Conservation (phyloP, 2,113 vertebrate species). For the Malurus alboscapulatus region DNA sequence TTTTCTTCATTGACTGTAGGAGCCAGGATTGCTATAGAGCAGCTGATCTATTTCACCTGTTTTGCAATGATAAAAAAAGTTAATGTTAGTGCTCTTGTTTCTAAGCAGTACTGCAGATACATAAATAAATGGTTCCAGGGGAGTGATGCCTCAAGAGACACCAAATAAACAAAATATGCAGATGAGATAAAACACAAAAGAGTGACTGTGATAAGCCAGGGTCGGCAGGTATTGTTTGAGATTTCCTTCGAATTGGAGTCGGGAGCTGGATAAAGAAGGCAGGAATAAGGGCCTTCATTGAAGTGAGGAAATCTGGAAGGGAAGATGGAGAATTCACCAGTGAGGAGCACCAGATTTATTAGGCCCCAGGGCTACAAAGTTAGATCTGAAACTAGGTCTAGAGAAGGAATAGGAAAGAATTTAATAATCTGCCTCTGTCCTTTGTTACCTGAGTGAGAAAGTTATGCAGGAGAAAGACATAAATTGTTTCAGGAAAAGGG, state of each 20-base stretch:
- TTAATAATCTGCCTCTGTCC: background rate
- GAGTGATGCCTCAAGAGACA: background rate
- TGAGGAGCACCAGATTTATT: background rate
- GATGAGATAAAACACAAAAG: background rate
- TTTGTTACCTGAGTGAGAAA: background rate
- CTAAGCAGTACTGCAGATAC: background rate
- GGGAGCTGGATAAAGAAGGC: background rate
- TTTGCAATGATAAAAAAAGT: background rate
- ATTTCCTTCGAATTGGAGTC: background rate
- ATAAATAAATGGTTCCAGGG: background rate
- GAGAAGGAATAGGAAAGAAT: background rate
- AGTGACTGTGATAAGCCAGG: background rate
- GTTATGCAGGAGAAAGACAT: background rate
- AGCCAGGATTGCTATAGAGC: background rate
- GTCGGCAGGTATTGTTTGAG: background rate
- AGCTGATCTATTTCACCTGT: background rate
- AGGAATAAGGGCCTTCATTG: background rate
- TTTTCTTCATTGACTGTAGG: background rate
- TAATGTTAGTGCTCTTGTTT: background rate
- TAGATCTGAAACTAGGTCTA: background rate
- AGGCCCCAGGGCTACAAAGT: background rate
- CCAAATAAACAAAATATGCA: background rate
- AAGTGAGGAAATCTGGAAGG: background rate
- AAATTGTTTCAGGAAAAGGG: background rate
- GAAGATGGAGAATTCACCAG: background rate